Conservation (phyloP, 2,113 vertebrate species). For the Peromyscus maniculatus region DNA sequence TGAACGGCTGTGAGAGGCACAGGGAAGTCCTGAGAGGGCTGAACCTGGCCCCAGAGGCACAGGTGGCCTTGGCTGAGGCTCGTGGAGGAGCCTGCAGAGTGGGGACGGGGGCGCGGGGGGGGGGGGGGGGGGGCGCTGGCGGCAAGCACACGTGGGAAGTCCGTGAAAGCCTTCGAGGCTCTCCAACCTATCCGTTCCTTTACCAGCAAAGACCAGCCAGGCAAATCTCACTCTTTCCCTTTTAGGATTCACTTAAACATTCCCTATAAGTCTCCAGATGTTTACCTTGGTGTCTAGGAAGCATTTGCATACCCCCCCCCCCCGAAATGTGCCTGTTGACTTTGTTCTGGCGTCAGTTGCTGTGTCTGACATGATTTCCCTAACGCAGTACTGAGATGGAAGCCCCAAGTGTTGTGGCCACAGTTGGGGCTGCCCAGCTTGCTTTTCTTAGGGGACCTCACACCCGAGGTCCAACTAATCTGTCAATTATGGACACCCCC, state of each 20-base stretch:
- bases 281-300: not conserved
- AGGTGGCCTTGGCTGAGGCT: not conserved
- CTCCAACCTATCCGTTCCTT: not conserved
- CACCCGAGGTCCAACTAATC: not conserved
- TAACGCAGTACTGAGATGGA: not conserved
- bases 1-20: conserved; percentile 36
- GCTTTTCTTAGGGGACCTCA: not conserved
- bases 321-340: not conserved
- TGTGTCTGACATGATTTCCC: not conserved
- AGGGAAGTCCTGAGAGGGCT: not conserved
- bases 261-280: not conserved
- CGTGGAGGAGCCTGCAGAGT: not conserved
- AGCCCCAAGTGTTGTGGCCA: not conserved
- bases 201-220: not conserved
- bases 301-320: not conserved
- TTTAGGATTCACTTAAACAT: not conserved
- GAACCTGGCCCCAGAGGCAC: not conserved
- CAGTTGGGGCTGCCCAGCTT: not conserved
- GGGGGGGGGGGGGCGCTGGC: too few relatives aligned
- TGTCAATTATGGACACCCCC: not conserved
- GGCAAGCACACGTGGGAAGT: not conserved
- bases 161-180: not conserved
- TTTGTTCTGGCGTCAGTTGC: not conserved
- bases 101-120: too few relatives aligned
- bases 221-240: not conserved